phyloP scores from a whole-genome alignment of 2,113 vertebrate species.

The Rana temporaria region DNA sequence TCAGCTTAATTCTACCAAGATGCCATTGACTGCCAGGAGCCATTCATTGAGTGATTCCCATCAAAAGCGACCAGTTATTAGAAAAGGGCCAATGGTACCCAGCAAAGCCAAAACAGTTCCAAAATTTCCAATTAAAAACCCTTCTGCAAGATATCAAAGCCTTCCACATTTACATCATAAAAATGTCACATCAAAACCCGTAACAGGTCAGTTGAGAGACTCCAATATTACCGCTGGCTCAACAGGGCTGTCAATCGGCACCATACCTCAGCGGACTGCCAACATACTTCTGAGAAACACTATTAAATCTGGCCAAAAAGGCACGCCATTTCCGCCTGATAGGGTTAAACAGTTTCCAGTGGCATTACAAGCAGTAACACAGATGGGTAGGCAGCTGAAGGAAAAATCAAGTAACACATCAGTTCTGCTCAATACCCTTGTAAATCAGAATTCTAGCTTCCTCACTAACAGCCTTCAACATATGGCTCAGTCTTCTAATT shows the following conservation, averaged over 20 bases:
- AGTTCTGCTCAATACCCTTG: not conserved
- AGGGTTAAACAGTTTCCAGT: not conserved
- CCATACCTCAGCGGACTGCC: not conserved
- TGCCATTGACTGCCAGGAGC: conserved; percentile 14
- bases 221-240: not conserved
- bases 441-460: not conserved
- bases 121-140: conserved; percentile 7
- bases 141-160: conserved; percentile 17
- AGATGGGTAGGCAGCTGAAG: not conserved
- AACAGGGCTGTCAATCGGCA: not conserved
- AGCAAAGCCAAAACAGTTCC: conserved; percentile 14
- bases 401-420: conserved; percentile 9
- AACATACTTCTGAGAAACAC: not conserved
- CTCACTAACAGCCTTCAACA: not conserved
- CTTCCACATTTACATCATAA: not conserved
- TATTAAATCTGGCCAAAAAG: not conserved
- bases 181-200: not conserved
- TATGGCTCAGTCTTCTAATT: not conserved
- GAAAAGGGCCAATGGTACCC: not conserved
- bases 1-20: not conserved
- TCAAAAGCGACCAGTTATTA: not conserved
- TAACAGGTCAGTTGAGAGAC: not conserved
- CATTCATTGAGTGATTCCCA: not conserved
- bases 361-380: not conserved
- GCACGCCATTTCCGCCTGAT: not conserved